Evolutionary conservation across 2,888 invertebrate genomes (phyloP).

Genomic region (Pyrocoelia pectoralis): DNA sequence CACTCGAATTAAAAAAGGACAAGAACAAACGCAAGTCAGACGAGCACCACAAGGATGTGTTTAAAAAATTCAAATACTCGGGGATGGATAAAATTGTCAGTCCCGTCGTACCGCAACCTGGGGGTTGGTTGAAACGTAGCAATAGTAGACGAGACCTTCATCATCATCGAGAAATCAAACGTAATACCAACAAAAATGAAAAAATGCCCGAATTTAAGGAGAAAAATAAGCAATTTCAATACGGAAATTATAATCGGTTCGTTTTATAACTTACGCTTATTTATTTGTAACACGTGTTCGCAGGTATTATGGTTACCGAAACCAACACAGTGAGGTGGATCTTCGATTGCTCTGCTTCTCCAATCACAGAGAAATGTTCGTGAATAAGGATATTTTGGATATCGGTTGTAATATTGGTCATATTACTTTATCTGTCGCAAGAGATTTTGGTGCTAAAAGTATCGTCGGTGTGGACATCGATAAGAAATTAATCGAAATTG

Average conservation of each 20-base stretch:
- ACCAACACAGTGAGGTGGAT: conserved; percentile 83
- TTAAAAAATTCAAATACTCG: conserved; percentile 70
- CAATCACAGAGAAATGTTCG: conserved; percentile 82
- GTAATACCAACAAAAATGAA: conserved; percentile 58
- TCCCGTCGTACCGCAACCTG: conserved; percentile 90
- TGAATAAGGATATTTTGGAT: conserved; percentile 91
- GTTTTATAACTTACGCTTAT: background rate
- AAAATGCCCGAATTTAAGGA: conserved; percentile 73
- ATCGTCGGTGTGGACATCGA: conserved; percentile 97
- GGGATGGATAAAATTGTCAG: conserved; percentile 88
- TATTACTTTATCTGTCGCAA: conserved; percentile 88
- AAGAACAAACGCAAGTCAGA: conserved; percentile 67
- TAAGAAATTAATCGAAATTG: conserved; percentile 78
- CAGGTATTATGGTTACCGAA: conserved; percentile 94
- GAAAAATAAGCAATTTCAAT: conserved; percentile 84
- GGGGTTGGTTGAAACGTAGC: conserved; percentile 76
- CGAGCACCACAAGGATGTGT: conserved; percentile 63
- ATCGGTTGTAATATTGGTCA: conserved; percentile 98
- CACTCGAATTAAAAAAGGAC: conserved; percentile 59
- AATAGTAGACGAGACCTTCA: conserved; percentile 47
- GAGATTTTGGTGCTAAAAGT: conserved; percentile 83
- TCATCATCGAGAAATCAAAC: conserved; percentile 55
- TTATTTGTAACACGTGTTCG: background rate
- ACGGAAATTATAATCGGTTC: conserved; percentile 93
- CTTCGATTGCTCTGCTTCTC: conserved; percentile 83